Evolutionary conservation across 2,113 vertebrate genomes (phyloP).

Genomic region (Mugil cephalus): DNA sequence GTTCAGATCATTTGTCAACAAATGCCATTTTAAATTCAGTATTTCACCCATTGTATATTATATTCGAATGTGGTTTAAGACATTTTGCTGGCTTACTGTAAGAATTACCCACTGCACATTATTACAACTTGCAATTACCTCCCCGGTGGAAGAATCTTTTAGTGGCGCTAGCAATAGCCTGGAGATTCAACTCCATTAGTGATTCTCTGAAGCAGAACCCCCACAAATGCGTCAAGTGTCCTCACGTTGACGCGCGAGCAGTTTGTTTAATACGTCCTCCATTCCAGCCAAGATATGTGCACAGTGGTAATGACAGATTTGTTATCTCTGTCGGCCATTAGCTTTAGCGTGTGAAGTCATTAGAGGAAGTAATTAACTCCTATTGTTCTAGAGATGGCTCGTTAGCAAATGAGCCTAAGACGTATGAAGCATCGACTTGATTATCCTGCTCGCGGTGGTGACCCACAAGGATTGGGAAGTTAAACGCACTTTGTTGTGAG

Average conservation of each 20-base stretch:
- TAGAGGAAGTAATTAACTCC: slow-evolving; percentile 76
- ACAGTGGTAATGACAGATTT: slow-evolving; percentile 73
- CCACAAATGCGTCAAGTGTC: slow-evolving; percentile 21
- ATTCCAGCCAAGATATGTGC: slow-evolving; percentile 50
- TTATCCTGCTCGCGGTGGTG: slow-evolving; percentile 44
- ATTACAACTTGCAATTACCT: not conserved
- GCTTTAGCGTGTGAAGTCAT: slow-evolving; percentile 72
- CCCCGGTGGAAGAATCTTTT: slow-evolving; percentile 5
- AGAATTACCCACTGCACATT: not conserved
- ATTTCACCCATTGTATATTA: no score
- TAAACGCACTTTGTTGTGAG: slow-evolving; percentile 4
- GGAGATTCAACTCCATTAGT: slow-evolving; percentile 15
- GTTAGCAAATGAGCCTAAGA: slow-evolving; percentile 51
- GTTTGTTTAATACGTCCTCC: slow-evolving; percentile 56
- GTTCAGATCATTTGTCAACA: no score
- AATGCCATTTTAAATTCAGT: no score
- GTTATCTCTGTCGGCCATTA: slow-evolving; percentile 75
- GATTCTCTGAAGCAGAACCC: not conserved
- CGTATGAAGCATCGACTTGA: slow-evolving; percentile 22
- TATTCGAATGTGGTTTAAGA: no score
- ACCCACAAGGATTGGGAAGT: slow-evolving; percentile 51
- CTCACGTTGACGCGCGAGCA: slow-evolving; percentile 26
- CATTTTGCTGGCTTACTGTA: not conserved
- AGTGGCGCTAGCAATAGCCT: not conserved
- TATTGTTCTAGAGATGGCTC: slow-evolving; percentile 61